phyloP scores from a whole-genome alignment of 2,888 invertebrate genomes.

The Trissolcus japonicus region DNA sequence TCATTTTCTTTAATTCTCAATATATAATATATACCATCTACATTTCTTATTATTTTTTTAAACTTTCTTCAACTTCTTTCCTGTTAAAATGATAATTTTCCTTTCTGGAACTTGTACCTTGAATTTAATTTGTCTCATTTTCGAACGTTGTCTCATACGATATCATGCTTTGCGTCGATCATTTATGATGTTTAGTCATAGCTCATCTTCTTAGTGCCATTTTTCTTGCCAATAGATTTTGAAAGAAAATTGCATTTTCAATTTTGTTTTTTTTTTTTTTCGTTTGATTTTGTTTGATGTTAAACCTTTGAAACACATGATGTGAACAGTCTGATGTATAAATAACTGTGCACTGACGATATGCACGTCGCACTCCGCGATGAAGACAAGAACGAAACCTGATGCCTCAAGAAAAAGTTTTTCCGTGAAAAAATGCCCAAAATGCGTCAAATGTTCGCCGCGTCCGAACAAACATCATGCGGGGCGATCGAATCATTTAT shows the following conservation, averaged over 20 bases:
- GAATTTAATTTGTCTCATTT: constrained; percentile 40
- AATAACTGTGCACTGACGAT: constrained; percentile 45
- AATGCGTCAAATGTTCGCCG: constrained; percentile 48
- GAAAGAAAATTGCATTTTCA: constrained; percentile 4
- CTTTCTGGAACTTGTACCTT: constrained; percentile 56
- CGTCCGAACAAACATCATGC: constrained; percentile 32
- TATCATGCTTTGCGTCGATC: constrained; percentile 33
- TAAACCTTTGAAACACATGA: no score
- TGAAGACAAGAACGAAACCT: constrained; percentile 51
- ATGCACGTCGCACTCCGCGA: constrained; percentile 35
- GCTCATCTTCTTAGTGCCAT: constrained; percentile 59
- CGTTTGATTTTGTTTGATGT: constrained; percentile 27
- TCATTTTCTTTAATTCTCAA: constrained; percentile 10
- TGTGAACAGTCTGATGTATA: constrained; percentile 51
- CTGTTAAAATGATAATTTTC: constrained; percentile 26
- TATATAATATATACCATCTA: constrained; percentile 49
- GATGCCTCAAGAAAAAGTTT: constrained; percentile 41
- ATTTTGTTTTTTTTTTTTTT: constrained; percentile 9
- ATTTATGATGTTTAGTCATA: constrained; percentile 52
- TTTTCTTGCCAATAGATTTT: constrained; percentile 36
- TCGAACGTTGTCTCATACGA: constrained; percentile 37
- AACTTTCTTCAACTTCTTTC: constrained; percentile 9
- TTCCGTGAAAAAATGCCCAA: constrained; percentile 52
- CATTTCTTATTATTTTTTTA: constrained; percentile 42
- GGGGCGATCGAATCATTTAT: constrained; percentile 51